Evolutionary conservation across 2,888 invertebrate species (phyloP), one percentile per base, ranked within the genome.

Genomic region (Apotomis betuletana): DNA sequence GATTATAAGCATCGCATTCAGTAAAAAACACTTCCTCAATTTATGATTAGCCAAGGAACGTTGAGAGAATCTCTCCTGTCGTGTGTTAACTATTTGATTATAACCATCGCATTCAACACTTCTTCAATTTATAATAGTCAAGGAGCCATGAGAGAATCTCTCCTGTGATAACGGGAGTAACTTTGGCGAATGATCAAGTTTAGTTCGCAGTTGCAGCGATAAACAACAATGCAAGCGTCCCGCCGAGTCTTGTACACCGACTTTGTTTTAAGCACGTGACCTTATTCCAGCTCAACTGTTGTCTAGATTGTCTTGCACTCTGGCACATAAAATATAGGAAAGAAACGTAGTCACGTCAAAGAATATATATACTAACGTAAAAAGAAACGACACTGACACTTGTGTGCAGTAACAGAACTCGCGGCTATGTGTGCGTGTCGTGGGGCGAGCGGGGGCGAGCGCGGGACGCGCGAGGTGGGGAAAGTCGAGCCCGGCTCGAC

Each of bases 131-230:
- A 27, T 27, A 27, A 27, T 27, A 27, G 52, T 52, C 44, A 13
- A 8, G 5, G 10, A 27, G 12, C 12, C 13, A 12, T 49, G 51
- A 8, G 41, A 67, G 63, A 41, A 41, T 41, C 41, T 41, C 41
- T 41, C 5, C 6, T 4, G 41, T 41, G 41, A 41, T 51, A 63
- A 62, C 61, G 46, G 46, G 46, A 69, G n/a, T 46, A 52, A 71
- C 51, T 71, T 71, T 3, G 15, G 54, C 27, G 51, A 60, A 67
- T 65, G 70, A 65, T 70, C 70, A 61, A 71, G 60, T 67, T 41
- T 67, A 52, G 61, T 67, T 57, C 13, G 15, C 12, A 57, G 57
- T 57, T 63, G 41, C 49, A 38, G 54, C 71, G 57, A 62, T 71
- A 67, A 71, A 57, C 67, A 67, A 60, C 65, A 62, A 51, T 49